phyloP scores from a whole-genome alignment of 1,140 invertebrate species.

The Drosophila lowei region DNA sequence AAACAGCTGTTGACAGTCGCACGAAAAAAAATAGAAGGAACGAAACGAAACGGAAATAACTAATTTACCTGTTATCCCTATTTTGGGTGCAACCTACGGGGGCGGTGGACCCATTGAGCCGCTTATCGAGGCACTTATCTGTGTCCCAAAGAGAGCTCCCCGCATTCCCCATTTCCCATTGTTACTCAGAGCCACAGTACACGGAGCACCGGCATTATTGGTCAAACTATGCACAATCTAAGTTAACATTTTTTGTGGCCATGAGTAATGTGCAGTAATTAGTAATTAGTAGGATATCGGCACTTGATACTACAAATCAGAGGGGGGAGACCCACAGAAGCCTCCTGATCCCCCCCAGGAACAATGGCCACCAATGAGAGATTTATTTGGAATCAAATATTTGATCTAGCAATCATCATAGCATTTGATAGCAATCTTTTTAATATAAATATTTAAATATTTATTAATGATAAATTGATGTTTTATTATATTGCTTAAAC shows the following conservation, averaged over 20 bases:
- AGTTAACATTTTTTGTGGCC: constrained; percentile 40
- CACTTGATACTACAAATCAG: constrained; percentile 28
- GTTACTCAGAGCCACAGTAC: constrained; percentile 47
- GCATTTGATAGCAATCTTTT: too few species aligned
- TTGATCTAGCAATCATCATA: not conserved
- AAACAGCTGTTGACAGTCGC: constrained; percentile 64
- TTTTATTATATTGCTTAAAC: constrained; percentile 4
- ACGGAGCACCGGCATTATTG: not conserved
- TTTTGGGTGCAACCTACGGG: constrained; percentile 3
- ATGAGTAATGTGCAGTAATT: constrained; percentile 57
- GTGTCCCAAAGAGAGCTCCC: constrained; percentile 33
- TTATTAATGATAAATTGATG: not conserved
- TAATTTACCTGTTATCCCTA: constrained; percentile 48
- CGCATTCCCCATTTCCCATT: constrained; percentile 29
- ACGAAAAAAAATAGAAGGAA: not conserved
- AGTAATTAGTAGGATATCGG: constrained; percentile 56
- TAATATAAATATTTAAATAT: too few species aligned
- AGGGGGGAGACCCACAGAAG: constrained; percentile 38
- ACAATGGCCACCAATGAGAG: constrained; percentile 18
- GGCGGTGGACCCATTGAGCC: constrained; percentile 5
- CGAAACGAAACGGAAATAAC: constrained; percentile 43
- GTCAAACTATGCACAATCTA: constrained; percentile 47
- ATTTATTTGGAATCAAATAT: not conserved
- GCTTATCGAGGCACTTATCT: constrained; percentile 12
- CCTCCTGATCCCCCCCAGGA: constrained; percentile 22